A percentile compares a stretch with the other conserved stretches of the same genome.
Conservation (phyloP, 2,888 invertebrate species). For the Psylliodes chrysocephalus region DNA sequence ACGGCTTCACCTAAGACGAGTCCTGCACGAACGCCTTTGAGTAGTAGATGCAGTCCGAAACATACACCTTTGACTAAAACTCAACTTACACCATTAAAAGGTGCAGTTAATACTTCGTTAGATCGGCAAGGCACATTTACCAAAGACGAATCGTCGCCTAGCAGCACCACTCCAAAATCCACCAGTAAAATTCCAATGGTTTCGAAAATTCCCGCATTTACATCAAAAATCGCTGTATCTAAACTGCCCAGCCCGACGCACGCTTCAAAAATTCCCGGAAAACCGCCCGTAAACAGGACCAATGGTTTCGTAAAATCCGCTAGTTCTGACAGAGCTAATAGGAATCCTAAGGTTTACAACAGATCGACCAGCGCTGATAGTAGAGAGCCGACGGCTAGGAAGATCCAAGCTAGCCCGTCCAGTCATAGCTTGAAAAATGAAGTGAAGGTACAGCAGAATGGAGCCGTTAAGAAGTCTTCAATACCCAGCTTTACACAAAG, state of each 20-base stretch:
- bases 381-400: constrained; percentile 51
- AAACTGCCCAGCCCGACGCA: constrained; percentile 23
- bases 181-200: constrained; percentile 45
- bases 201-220: constrained; percentile 49
- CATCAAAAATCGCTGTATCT: constrained; percentile 52
- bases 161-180: constrained; percentile 51
- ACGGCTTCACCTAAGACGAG: constrained; percentile 48
- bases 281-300: constrained; percentile 56
- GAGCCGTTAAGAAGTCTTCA: constrained; percentile 55
- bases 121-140: constrained; percentile 93
- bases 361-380: constrained; percentile 63
- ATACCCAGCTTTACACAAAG: constrained; percentile 55
- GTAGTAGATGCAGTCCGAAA: constrained; percentile 45
- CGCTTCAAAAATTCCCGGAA: constrained; percentile 64
- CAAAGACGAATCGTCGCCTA: constrained; percentile 74
- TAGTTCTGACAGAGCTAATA: constrained; percentile 54
- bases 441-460: constrained; percentile 43
- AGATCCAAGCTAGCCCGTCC: constrained; percentile 67
- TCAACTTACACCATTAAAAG: constrained; percentile 23
- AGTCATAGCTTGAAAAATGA: constrained; percentile 69
- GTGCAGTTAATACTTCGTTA: constrained; percentile 64
- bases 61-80: constrained; percentile 35
- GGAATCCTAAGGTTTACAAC: constrained; percentile 51
- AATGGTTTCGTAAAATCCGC: constrained; percentile 53
- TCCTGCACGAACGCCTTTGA: constrained; percentile 41